phyloP scores from a whole-genome alignment of 2,888 invertebrate genomes.

The Nephrotoma flavescens region DNA sequence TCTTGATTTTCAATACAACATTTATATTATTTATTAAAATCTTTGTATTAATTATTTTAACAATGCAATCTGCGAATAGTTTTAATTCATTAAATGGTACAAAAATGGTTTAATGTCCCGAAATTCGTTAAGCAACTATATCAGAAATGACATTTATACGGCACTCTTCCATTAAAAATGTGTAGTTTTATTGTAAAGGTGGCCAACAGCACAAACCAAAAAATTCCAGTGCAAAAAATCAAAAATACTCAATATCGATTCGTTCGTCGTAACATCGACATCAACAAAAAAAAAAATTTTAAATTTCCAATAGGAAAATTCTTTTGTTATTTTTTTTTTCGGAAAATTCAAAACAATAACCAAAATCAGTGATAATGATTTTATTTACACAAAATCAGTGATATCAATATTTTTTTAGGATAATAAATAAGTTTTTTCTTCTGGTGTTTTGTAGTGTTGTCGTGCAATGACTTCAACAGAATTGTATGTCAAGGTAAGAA shows the following conservation, averaged over 20 bases:
- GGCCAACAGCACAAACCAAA: not conserved
- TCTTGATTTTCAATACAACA: not conserved
- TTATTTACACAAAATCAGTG: not conserved
- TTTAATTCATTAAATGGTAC: not conserved
- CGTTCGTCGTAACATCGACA: not conserved
- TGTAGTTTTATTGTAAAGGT: not conserved
- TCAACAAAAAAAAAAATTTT: not conserved
- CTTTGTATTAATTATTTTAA: not conserved
- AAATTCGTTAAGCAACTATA: not conserved
- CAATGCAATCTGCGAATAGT: no score
- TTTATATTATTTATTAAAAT: not conserved
- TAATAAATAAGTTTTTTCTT: not conserved
- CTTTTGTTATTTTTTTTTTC: not conserved
- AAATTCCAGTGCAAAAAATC: not conserved
- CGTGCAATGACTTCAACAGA: not conserved
- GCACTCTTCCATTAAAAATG: not conserved
- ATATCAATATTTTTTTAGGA: not conserved
- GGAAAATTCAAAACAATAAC: not conserved
- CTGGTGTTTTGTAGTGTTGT: not conserved
- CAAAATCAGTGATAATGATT: not conserved
- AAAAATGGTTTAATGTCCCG: not conserved
- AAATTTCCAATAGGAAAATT: not conserved
- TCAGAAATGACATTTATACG: not conserved
- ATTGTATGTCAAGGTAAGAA: not conserved
- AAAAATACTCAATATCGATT: not conserved